Evolutionary conservation across 1,140 invertebrate species (phyloP).

Genomic region (Drosophila santomea): DNA sequence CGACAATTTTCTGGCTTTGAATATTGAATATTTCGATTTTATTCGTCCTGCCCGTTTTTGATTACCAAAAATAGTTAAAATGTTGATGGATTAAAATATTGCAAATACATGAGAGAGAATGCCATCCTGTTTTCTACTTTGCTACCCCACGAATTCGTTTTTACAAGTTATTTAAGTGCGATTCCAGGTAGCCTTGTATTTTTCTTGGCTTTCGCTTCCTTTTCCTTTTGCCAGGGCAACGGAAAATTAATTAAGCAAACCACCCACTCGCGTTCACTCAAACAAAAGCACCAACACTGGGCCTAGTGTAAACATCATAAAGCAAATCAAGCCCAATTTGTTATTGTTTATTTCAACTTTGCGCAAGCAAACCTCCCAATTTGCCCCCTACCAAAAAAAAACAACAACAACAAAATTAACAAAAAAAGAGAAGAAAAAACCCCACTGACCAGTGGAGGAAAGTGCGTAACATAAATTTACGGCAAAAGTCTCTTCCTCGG

Average conservation of each 20-base stretch:
- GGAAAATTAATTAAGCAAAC: constrained; percentile 63
- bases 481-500: constrained; percentile 45
- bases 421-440: background rate
- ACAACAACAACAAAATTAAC: too few relatives aligned
- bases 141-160: background rate
- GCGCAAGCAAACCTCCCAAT: constrained; percentile 52
- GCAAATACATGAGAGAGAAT: background rate
- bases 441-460: constrained; percentile 19
- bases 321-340: constrained; percentile 80
- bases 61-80: background rate
- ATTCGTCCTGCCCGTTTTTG: constrained; percentile 1
- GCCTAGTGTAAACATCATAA: constrained; percentile 73
- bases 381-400: background rate
- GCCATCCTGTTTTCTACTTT: background rate
- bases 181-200: constrained; percentile 47
- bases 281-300: constrained; percentile 22
- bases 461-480: constrained; percentile 58
- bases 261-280: constrained; percentile 7
- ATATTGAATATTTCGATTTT: constrained; percentile 20
- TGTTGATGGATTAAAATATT: background rate
- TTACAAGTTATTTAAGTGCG: background rate
- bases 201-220: constrained; percentile 45
- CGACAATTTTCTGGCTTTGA: constrained; percentile 27
- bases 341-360: constrained; percentile 82
- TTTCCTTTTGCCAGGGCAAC: background rate